Conservation (phyloP, 2,888 invertebrate species). For the Brachyptera putata region DNA sequence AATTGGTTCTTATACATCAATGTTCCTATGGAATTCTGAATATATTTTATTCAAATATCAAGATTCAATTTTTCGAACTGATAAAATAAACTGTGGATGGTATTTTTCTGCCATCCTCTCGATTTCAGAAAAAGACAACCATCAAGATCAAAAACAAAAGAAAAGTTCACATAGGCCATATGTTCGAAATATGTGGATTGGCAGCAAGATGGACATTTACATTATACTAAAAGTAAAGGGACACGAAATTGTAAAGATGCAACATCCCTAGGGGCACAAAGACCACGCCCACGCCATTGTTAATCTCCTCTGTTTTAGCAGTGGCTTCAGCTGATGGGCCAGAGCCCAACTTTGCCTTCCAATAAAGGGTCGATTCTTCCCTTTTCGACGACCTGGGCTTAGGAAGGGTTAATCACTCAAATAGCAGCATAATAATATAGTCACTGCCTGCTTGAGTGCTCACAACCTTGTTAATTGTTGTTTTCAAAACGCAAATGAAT, state of each 20-base stretch:
- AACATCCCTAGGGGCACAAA: conserved; percentile 5
- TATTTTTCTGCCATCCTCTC: no score
- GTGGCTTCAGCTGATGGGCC: no score
- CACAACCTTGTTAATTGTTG: conserved; percentile 29
- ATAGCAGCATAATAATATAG: conserved; percentile 25
- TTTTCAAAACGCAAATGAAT: conserved; percentile 28
- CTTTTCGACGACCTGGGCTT: no score
- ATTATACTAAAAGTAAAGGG: neutral
- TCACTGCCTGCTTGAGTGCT: conserved; percentile 13
- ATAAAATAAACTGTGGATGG: no score
- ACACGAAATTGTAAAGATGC: neutral
- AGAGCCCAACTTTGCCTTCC: conserved; percentile 17
- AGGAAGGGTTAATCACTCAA: conserved; percentile 34
- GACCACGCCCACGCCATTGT: conserved; percentile 16
- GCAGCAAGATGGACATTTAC: neutral
- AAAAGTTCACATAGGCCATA: neutral
- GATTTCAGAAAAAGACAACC: no score
- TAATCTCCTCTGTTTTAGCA: neutral
- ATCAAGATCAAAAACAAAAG: conserved; percentile 2
- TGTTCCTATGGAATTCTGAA: no score
- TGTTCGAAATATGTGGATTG: neutral
- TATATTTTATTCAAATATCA: no score
- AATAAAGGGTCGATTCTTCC: conserved; percentile 16
- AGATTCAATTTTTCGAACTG: no score
- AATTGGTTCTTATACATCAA: no score